These are phyloP conservation scores for Chesias legatella DNA, from an alignment of 2,888 invertebrate species.

Conservation along the genomic window DNA sequence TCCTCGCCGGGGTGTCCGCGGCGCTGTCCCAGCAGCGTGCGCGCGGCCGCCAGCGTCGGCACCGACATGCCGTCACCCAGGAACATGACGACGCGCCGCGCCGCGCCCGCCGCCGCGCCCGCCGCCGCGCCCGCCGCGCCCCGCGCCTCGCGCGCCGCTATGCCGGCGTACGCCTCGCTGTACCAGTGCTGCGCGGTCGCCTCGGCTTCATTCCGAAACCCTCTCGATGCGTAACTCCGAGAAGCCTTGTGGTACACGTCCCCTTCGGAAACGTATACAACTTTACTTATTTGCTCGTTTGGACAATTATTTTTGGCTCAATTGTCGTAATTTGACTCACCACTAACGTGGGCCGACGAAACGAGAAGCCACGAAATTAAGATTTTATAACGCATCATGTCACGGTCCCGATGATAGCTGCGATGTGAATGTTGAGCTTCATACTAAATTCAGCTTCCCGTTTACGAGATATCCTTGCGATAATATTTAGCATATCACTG, in stretches of 20 bases:
- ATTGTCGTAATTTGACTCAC: too few species aligned
- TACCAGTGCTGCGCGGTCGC: conserved; percentile 64
- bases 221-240: not conserved
- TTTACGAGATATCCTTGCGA: too few species aligned
- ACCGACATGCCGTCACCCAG: conserved; percentile 89
- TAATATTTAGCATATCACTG: too few species aligned
- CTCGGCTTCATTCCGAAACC: conserved; percentile 25
- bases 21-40: conserved; percentile 83
- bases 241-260: conserved; percentile 14
- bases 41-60: conserved; percentile 83
- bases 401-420: too few species aligned
- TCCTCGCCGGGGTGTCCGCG: conserved; percentile 80
- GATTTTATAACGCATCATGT: too few species aligned
- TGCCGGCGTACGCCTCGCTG: conserved; percentile 55
- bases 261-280: too few species aligned
- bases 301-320: too few species aligned
- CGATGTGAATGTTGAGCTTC: too few species aligned
- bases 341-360: too few species aligned
- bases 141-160: conserved; percentile 37
- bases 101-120: conserved; percentile 25
- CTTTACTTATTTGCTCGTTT: too few species aligned
- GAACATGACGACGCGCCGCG: conserved; percentile 84
- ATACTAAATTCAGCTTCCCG: too few species aligned
- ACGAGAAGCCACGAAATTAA: too few species aligned
- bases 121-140: conserved; percentile 31